Base-by-base conservation (phyloP, 2,888 invertebrate species). In the Trichacis sp. region DNA sequence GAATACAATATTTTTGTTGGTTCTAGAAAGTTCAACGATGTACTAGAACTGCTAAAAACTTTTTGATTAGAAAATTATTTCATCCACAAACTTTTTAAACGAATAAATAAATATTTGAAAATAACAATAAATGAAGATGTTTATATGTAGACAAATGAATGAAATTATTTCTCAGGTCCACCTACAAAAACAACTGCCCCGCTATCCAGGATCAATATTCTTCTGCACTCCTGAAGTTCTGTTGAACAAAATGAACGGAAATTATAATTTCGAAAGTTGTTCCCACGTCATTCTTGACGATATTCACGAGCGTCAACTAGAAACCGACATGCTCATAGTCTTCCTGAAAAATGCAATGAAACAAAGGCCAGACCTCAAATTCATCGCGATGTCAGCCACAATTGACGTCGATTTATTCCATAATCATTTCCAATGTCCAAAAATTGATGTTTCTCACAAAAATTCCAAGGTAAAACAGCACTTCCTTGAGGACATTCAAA, bases 301-400 rank as follows among this genome's bases (percentile, higher is more conserved):
- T 74, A 92, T 91, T 0, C 93, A 93, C 78, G 92, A 92, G 75
- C 86, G 92, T 4, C 89, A 89, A 68, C 87, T 91, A 0, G 89
- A 91, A 68, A 91, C 89, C 0, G 93, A 93, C 76, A 77, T 92
- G 49, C 84, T 91, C 0, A 75, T 92, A 61, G 85, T 88, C 17
- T 77, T 92, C 2, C 72, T 92, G 11, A 89, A 88, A 71, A 82
- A 87, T 12, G 88, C 89, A 0, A 53, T 91, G 42, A 55, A 82
- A 0, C 66, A 82, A 1, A 91, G 91, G 77, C 84, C 86, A 0
- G 68, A 84, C 0, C 75, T 93, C 1, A 89, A 88, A 75, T 74
- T 93, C 0, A 76, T 92, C 1, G 81, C 93, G 0, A 92, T 93
- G 92, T 92, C 92, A 65, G 93, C 93, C 0, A 92, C 92, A 0